Base-by-base conservation (phyloP, 2,113 vertebrate genomes). In the Micromys minutus region DNA sequence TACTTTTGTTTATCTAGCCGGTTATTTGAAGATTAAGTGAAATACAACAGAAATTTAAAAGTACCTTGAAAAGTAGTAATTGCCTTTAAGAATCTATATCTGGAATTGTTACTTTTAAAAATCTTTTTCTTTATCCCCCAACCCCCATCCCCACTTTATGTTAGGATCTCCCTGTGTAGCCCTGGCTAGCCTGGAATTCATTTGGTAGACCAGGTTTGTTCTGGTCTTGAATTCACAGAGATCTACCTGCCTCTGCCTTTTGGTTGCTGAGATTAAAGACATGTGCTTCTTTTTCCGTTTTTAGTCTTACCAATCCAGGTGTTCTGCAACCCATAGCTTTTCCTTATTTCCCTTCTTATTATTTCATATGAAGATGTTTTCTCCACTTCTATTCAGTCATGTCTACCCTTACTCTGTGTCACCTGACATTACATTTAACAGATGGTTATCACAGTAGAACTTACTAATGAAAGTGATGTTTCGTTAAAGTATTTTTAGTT, bases 21-120 rank as follows among this genome's bases (percentile, higher is more conserved):
- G 9, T 87, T 89, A 86, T 93, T 87, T 93, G 75, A 96, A 94
- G 63, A 90, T 77, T 52, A 59, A 69, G 16, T 88, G 36, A 96
- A 96, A 84, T 87, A 55, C 21, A 94, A 75, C 79, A 47, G 26
- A 17, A 94, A 39, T 80, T 79, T 81, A 19, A 92, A n/a, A 92
- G 71, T 87, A 92, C 31, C 80, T 81, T 75, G 26, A 71, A 93
- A 96, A 87, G 52, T 72, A 67, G 42, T 69, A 42, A 5, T 92
- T 88, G 45, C 57, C 87, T 8, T 81, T 86, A 4, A 89, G 45
- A 57, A 85, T 50, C n/a, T 31, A 17, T 87, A 2, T 61, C 52
- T 94, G 24, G 36, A 50, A 89, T 93, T 91, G 26, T 34, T 42
- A 47, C 69, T 95, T 9, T 55, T 75, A 29, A 47, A 45, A 29